A percentile compares a stretch with the other conserved stretches of the same genome.
Conservation (phyloP, 92 coral and sea anemone species). For the Palythoa caribaeorum region DNA sequence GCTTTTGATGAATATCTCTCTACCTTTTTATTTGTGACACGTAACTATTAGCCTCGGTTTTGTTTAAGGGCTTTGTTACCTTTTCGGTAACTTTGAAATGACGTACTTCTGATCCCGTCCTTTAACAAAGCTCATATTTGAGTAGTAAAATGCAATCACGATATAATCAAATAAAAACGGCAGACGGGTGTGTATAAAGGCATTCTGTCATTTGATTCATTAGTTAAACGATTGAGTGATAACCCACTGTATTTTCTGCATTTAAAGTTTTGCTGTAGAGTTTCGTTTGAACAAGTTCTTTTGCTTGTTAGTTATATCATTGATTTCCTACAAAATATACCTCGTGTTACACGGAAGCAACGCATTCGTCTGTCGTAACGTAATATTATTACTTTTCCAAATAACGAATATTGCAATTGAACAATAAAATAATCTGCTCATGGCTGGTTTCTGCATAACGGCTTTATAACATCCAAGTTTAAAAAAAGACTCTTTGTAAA, state of each 20-base stretch:
- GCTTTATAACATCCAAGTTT: neutral
- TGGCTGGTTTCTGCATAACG: constrained; percentile 20
- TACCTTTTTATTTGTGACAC: neutral
- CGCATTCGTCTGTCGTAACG: constrained; percentile 15
- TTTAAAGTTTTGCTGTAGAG: neutral
- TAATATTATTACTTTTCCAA: constrained; percentile 35
- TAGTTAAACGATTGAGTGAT: neutral
- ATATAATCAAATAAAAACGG: neutral
- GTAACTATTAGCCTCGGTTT: neutral
- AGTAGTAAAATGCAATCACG: neutral
- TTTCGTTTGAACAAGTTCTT: neutral
- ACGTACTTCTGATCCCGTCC: neutral
- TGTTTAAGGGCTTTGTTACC: neutral
- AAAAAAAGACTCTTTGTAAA: neutral
- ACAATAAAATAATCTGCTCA: constrained; percentile 41
- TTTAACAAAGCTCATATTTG: neutral
- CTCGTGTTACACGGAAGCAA: constrained; percentile 26
- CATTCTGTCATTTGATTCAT: neutral
- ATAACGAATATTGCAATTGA: constrained; percentile 34
- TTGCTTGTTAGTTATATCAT: neutral
- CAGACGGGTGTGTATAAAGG: constrained; percentile 4
- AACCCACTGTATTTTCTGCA: neutral
- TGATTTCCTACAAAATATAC: constrained; percentile 37
- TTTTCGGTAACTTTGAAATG: neutral
- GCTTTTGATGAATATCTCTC: neutral